Conservation (phyloP, 2,888 invertebrate genomes). For the Himalopsyche japonica region DNA sequence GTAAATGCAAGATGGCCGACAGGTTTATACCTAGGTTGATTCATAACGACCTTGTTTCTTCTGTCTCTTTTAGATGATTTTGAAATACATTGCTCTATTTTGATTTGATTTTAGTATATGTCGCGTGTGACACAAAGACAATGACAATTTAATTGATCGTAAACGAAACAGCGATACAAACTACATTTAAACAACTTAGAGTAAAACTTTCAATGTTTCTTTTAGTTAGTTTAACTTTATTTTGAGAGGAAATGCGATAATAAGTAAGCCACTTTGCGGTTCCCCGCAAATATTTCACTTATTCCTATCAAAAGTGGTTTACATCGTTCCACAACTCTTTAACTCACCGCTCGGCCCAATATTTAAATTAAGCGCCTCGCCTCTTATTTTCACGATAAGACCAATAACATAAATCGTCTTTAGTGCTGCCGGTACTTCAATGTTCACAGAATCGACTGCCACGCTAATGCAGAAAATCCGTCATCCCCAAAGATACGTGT, state of each 20-base stretch:
- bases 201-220: not conserved
- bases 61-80: not conserved
- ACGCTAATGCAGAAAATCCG: not conserved
- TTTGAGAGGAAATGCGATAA: not conserved
- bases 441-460: not conserved
- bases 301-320: not conserved
- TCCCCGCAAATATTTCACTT: not conserved
- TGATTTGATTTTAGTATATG: not conserved
- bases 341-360: not conserved
- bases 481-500: not conserved
- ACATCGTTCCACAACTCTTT: not conserved
- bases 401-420: not conserved
- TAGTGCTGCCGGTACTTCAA: not conserved
- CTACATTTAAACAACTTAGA: not conserved
- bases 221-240: not conserved
- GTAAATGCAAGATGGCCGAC: constrained; percentile 30
- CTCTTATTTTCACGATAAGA: not conserved
- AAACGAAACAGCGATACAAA: not conserved
- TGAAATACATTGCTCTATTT: not conserved
- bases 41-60: not conserved
- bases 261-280: not conserved
- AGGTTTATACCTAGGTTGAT: constrained; percentile 5
- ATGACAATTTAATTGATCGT: not conserved
- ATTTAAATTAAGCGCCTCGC: not conserved
- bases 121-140: not conserved